Conservation (phyloP, 1,140 invertebrate genomes). For the Reticulitermes speratus region DNA sequence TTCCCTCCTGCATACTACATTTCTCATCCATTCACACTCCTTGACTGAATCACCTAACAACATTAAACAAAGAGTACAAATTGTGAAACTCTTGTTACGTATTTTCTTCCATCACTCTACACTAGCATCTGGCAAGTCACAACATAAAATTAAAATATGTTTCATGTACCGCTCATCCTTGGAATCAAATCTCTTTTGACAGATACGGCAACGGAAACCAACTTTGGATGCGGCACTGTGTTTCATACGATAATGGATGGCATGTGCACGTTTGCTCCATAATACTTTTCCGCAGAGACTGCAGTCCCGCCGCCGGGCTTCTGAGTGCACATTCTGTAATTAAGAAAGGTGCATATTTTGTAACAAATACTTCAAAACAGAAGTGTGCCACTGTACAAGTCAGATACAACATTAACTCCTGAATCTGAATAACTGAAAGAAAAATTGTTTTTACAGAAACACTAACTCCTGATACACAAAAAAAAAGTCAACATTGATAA, state of each 20-base stretch:
- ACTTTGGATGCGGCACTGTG: slow-evolving; percentile 36
- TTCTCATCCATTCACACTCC: no score
- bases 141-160: background rate
- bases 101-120: no score
- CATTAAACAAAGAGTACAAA: no score
- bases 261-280: slow-evolving; percentile 37
- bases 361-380: background rate
- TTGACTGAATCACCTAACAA: no score
- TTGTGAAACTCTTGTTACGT: no score
- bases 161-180: slow-evolving; percentile 38
- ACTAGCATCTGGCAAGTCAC: no score
- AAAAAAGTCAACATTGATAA: no score
- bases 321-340: slow-evolving; percentile 36
- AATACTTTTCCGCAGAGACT: slow-evolving; percentile 38
- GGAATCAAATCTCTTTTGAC: slow-evolving; percentile 38
- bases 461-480: no score
- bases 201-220: slow-evolving; percentile 40
- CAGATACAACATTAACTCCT: background rate
- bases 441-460: no score
- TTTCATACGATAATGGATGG: slow-evolving; percentile 39
- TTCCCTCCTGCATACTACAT: no score
- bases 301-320: slow-evolving; percentile 34
- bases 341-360: slow-evolving; percentile 3
- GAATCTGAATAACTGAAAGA: background rate
- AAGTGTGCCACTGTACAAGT: background rate